Percentiles rank a stretch among this genome's conserved stretches.
Evolutionary conservation across 1,140 invertebrate species (phyloP).

Genomic region (Drosophila miranda): DNA sequence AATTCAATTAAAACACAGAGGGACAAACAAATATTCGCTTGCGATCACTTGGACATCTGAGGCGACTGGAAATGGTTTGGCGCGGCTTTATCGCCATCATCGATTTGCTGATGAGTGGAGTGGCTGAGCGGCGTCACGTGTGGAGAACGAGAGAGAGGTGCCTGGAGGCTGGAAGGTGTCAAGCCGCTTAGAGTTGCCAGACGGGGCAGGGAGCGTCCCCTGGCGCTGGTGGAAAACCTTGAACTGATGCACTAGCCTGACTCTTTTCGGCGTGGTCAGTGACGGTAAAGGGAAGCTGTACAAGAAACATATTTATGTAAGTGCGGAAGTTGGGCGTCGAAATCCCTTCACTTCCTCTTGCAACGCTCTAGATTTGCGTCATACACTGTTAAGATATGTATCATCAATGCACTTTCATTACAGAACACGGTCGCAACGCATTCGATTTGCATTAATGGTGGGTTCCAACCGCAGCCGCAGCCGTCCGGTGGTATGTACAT

Average conservation of each 20-base stretch:
- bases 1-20: conserved; percentile 47
- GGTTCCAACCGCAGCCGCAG: conserved; percentile 5
- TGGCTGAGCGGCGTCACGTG: background rate
- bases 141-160: conserved; percentile 9
- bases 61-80: conserved; percentile 20
- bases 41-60: conserved; percentile 39
- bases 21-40: conserved; percentile 48
- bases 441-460: conserved; percentile 46
- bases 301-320: conserved; percentile 15
- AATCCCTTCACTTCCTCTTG: conserved; percentile 48
- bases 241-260: background rate
- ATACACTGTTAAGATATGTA: conserved; percentile 1
- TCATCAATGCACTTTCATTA: conserved; percentile 21
- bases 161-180: conserved; percentile 19
- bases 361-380: conserved; percentile 33
- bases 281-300: conserved; percentile 10
- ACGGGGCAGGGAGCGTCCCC: background rate
- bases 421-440: conserved; percentile 4
- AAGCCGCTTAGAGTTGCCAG: conserved; percentile 3
- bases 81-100: conserved; percentile 25
- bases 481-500: too few relatives aligned
- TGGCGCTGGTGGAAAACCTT: conserved; percentile 3
- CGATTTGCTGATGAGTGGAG: background rate
- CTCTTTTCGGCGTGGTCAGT: too few relatives aligned
- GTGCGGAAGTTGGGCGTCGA: conserved; percentile 16